Percentiles rank a stretch among this genome's conserved stretches.
Conservation (phyloP, 2,888 invertebrate species). For the Campaea margaritaria region DNA sequence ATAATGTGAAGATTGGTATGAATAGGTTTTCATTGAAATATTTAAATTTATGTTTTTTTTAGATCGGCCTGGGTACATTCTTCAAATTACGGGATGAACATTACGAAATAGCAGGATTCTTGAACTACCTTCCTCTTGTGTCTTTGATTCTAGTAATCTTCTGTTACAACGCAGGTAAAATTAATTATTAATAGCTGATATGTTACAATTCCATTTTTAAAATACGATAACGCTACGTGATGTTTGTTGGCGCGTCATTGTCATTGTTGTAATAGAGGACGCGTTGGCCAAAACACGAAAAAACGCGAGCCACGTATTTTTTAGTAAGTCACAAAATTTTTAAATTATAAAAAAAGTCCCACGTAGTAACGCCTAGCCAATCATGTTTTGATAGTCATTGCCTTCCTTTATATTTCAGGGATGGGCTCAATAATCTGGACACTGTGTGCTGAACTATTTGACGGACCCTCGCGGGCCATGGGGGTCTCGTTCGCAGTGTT, state of each 20-base stretch:
- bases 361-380: neutral
- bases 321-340: too few species aligned
- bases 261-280: too few species aligned
- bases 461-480: constrained; percentile 54
- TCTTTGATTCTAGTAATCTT: constrained; percentile 65
- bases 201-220: too few species aligned
- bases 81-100: constrained; percentile 18
- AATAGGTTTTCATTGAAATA: too few species aligned
- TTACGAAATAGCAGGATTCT: constrained; percentile 46
- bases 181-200: too few species aligned
- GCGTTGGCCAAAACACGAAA: neutral
- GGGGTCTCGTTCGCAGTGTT: constrained; percentile 48
- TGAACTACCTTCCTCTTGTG: constrained; percentile 67
- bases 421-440: constrained; percentile 62
- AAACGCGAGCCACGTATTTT: too few species aligned
- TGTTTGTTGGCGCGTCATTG: too few species aligned
- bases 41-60: constrained; percentile 9
- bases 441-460: constrained; percentile 61
- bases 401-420: constrained; percentile 49
- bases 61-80: constrained; percentile 25
- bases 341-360: too few species aligned
- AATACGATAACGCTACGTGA: too few species aligned
- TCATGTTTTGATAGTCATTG: neutral
- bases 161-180: constrained; percentile 65
- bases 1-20: too few species aligned